Conservation (phyloP, 1,140 invertebrate genomes). For the Zelostemma sp. region DNA sequence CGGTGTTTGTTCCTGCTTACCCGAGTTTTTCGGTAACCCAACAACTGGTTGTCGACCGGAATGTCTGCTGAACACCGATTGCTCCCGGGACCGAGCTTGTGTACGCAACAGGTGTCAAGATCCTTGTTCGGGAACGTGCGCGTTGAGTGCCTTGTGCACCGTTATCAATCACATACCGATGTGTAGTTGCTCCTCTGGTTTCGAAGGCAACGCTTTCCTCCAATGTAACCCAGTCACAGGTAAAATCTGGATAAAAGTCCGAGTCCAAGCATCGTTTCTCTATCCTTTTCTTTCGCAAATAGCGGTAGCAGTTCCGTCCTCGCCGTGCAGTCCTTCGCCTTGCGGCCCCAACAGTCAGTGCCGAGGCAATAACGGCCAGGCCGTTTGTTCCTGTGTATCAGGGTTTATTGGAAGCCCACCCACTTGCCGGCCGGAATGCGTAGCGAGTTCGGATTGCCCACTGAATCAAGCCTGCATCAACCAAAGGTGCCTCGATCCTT, state of each 20-base stretch:
- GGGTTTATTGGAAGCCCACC: constrained; percentile 82
- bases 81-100: constrained; percentile 77
- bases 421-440: constrained; percentile 79
- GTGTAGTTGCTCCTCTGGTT: constrained; percentile 77
- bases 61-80: constrained; percentile 79
- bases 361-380: constrained; percentile 76
- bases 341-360: constrained; percentile 83
- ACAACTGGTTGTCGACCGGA: constrained; percentile 78
- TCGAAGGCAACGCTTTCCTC: constrained; percentile 76
- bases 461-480: constrained; percentile 77
- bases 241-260: constrained; percentile 65
- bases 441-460: constrained; percentile 77
- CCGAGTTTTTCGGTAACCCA: constrained; percentile 79
- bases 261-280: constrained; percentile 49
- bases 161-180: constrained; percentile 79
- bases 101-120: constrained; percentile 78
- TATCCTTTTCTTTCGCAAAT: not conserved
- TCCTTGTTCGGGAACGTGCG: constrained; percentile 79
- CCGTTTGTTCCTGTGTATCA: constrained; percentile 80
- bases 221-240: constrained; percentile 68
- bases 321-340: constrained; percentile 80
- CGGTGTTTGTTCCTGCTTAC: constrained; percentile 75
- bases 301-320: not conserved
- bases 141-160: constrained; percentile 75
- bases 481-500: constrained; percentile 82